Conservation (phyloP, 2,113 vertebrate genomes). For the Nannospalax galili region DNA sequence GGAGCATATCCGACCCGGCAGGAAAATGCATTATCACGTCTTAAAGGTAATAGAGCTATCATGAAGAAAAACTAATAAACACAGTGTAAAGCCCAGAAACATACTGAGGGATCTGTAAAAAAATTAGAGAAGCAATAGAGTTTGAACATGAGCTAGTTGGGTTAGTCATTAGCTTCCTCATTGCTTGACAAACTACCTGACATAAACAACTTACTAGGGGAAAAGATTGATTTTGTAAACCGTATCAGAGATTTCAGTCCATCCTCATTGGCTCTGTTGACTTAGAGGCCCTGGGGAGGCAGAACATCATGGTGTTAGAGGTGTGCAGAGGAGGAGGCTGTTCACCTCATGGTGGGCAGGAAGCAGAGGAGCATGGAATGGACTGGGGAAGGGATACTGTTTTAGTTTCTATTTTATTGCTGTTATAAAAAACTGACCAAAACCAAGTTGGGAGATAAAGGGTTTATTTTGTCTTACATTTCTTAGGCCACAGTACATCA, state of each 20-base stretch:
- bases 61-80: neutral
- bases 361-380: neutral
- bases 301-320: neutral
- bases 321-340: neutral
- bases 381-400: neutral
- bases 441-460: too few relatives aligned
- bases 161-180: neutral
- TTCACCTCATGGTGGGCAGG: neutral
- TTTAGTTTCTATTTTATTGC: too few relatives aligned
- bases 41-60: neutral
- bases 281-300: neutral
- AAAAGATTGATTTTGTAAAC: neutral
- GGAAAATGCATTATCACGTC: neutral
- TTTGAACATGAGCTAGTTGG: neutral
- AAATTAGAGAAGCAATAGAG: too few relatives aligned
- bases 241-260: neutral
- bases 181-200: neutral
- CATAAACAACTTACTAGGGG: neutral
- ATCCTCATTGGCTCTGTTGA: neutral
- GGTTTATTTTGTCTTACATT: too few relatives aligned
- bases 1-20: neutral
- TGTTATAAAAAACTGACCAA: too few relatives aligned
- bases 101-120: neutral
- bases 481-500: too few relatives aligned
- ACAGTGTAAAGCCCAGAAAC: neutral